Conservation (phyloP, 1,140 invertebrate species). For the Dendroctonus ponderosae region DNA sequence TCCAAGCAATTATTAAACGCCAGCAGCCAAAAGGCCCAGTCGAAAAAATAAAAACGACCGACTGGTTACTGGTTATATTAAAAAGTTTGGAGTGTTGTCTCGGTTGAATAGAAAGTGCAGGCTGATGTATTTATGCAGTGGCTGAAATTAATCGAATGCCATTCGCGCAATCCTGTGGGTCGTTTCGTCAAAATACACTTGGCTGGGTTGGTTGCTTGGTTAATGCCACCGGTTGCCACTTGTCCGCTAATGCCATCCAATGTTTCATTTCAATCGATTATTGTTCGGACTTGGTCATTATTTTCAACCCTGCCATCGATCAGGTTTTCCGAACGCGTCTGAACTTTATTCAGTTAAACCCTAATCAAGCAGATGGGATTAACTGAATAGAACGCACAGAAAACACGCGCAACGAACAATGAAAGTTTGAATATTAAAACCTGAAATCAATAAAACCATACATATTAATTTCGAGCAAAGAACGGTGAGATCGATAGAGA, state of each 20-base stretch:
- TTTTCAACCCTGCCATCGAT: too few relatives aligned
- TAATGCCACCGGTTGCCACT: conserved; percentile 15
- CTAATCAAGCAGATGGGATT: too few relatives aligned
- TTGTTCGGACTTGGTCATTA: not conserved
- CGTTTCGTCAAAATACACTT: conserved; percentile 33
- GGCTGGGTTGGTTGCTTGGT: not conserved
- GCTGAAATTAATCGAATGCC: conserved; percentile 48
- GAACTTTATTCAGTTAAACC: too few relatives aligned
- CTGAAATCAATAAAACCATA: too few relatives aligned
- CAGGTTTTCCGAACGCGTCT: too few relatives aligned
- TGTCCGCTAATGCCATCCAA: conserved; percentile 3
- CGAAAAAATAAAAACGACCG: conserved; percentile 26
- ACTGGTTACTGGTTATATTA: conserved; percentile 29
- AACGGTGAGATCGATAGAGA: too few relatives aligned
- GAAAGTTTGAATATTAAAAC: too few relatives aligned
- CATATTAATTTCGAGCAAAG: too few relatives aligned
- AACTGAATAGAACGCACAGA: too few relatives aligned
- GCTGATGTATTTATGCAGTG: conserved; percentile 43
- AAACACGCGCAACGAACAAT: too few relatives aligned
- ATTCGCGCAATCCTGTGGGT: conserved; percentile 47
- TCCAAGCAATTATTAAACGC: conserved; percentile 32
- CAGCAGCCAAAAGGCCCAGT: conserved; percentile 22
- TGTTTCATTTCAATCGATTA: conserved; percentile 5
- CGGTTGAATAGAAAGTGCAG: conserved; percentile 32
- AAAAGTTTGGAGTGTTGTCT: conserved; percentile 28